Evolutionary conservation across 2,888 invertebrate species (phyloP), one percentile per base, ranked within the genome.

Genomic region (Theretra japonica): DNA sequence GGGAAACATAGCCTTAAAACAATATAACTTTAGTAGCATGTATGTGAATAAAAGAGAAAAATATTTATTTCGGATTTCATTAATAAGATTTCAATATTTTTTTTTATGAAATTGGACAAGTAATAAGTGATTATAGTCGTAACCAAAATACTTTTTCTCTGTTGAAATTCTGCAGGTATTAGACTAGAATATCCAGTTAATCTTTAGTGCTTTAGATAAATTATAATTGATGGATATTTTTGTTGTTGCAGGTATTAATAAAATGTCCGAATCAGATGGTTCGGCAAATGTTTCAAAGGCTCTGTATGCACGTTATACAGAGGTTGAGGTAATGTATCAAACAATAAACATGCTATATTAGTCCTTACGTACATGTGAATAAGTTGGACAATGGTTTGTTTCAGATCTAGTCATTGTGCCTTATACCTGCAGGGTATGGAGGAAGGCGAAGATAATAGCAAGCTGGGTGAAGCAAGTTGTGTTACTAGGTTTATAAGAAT

Each of bases 201-300:
- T n/a, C n/a, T n/a, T n/a, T n/a, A n/a, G n/a, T n/a, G n/a, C n/a
- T n/a, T n/a, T n/a, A n/a, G n/a, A n/a, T n/a, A n/a, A n/a, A n/a
- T 11, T 0, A 23, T 60, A 33, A 33, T 48, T 41, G n/a, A 53
- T n/a, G 1, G 4, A 11, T 53, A 69, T 74, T 59, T 53, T 70
- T 74, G 77, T 82, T 74, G 73, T 84, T 74, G 0, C 96, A 97
- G 94, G 98, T 98, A 82, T 95, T 99, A 86, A 97, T 99, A 87
- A 98, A 98, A 90, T 99, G 99, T 91, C 98, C 99, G 50, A 99
- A 98, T 95, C 98, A 99, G 92, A 98, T 98, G 97, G 98, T 99
- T 74, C 96, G 98, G 78, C 98, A 98, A 94, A 98, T 99, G 98
- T 99, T 99, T 94, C 98, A 98, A 92, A 96, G 99, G 83, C 95